phyloP scores from a whole-genome alignment of 2,113 vertebrate genomes.

The Otis tarda region DNA sequence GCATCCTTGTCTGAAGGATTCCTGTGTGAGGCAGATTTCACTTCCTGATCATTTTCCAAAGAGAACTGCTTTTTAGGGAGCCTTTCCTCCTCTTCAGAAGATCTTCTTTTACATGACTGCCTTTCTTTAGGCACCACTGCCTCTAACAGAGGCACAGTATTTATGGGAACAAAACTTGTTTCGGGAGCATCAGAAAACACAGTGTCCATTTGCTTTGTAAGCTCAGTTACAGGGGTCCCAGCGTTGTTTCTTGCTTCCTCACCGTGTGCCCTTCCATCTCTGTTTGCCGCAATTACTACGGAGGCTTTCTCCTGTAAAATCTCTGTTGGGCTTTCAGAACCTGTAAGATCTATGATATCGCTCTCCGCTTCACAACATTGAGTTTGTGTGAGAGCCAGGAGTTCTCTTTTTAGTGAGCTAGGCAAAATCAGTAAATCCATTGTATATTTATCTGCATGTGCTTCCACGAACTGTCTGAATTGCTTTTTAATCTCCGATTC shows the following conservation, averaged over 20 bases:
- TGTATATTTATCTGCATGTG: conserved; percentile 89
- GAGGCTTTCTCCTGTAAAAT: not conserved
- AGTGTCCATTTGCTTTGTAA: conserved; percentile 88
- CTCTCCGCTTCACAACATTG: not conserved
- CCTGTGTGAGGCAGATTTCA: not conserved
- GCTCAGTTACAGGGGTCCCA: conserved; percentile 91
- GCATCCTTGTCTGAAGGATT: conserved; percentile 8
- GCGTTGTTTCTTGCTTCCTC: conserved; percentile 86
- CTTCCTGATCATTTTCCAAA: conserved; percentile 76
- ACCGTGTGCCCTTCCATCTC: not conserved
- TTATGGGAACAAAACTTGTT: conserved; percentile 61
- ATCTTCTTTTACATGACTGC: conserved; percentile 89
- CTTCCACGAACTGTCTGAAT: conserved; percentile 91
- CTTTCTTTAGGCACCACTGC: conserved; percentile 76
- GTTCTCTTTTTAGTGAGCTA: conserved; percentile 90
- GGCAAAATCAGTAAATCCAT: conserved; percentile 95
- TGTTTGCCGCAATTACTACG: not conserved
- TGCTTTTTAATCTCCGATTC: conserved; percentile 88
- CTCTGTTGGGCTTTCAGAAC: not conserved
- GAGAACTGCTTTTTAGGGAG: conserved; percentile 93
- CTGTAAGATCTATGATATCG: conserved; percentile 17
- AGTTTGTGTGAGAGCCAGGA: conserved; percentile 82
- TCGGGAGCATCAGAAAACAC: conserved; percentile 81
- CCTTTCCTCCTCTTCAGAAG: conserved; percentile 88
- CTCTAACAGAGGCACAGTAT: not conserved